Conservation (phyloP, 2,888 invertebrate genomes). For the Tenthredo mesomela region DNA sequence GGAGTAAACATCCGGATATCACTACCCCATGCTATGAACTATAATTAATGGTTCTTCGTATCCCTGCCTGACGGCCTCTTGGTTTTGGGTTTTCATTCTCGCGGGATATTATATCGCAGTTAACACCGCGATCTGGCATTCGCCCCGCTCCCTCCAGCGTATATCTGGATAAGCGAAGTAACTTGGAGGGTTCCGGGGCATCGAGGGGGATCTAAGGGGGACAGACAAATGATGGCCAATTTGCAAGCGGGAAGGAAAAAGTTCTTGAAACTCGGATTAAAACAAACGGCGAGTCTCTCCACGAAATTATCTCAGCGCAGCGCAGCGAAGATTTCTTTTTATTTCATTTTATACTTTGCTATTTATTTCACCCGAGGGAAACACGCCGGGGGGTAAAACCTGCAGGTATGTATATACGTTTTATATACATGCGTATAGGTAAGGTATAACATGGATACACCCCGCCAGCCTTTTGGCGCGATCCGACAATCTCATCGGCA, state of each 20-base stretch:
- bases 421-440: background rate
- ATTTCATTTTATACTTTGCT: slow-evolving; percentile 51
- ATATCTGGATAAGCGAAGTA: background rate
- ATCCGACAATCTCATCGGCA: slow-evolving; percentile 26
- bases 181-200: background rate
- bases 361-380: slow-evolving; percentile 50
- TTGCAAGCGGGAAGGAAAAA: slow-evolving; percentile 66
- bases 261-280: slow-evolving; percentile 75
- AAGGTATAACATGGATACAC: background rate
- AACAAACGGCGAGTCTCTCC: slow-evolving; percentile 65
- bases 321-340: slow-evolving; percentile 51
- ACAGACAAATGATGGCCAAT: slow-evolving; percentile 74
- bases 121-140: slow-evolving; percentile 58
- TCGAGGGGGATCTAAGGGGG: slow-evolving; percentile 31
- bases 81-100: slow-evolving; percentile 59
- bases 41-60: slow-evolving; percentile 69
- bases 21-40: slow-evolving; percentile 18
- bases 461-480: background rate
- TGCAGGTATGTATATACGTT: slow-evolving; percentile 1
- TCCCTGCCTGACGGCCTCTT: slow-evolving; percentile 55
- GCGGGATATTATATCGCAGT: slow-evolving; percentile 69
- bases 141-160: background rate
- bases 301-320: slow-evolving; percentile 65
- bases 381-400: background rate
- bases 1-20: background rate